These are phyloP conservation scores for Apus apus DNA, from an alignment of 2,113 vertebrate species.

Conservation along the genomic window DNA sequence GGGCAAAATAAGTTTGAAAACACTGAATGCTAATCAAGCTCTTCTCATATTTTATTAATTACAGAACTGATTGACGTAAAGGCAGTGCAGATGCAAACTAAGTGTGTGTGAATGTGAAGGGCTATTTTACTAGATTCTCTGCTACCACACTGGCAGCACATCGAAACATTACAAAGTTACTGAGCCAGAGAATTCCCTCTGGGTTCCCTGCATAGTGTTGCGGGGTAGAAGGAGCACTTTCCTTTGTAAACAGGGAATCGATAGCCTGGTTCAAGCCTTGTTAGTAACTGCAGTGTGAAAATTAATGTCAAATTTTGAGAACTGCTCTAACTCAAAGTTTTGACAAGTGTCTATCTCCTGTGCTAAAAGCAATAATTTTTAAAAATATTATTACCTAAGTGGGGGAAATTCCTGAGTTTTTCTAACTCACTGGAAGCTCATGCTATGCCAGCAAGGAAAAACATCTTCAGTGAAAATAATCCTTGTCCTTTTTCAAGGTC, in stretches of 20 bases:
- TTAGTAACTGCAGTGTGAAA: not conserved
- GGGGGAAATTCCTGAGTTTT: not conserved
- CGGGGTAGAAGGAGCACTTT: not conserved
- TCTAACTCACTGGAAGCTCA: not conserved
- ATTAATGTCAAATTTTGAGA: not conserved
- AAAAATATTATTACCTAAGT: not conserved
- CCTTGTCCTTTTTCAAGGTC: not conserved
- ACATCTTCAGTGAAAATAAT: not conserved
- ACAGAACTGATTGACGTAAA: not conserved
- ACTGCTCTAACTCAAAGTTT: not conserved
- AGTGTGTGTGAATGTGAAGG: not conserved
- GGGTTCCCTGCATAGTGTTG: not conserved
- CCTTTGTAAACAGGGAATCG: not conserved
- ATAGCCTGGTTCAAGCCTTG: not conserved
- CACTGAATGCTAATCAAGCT: not conserved
- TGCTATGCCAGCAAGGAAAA: not conserved
- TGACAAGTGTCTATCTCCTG: fast-evolving
- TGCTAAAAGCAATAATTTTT: not conserved
- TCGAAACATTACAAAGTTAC: not conserved
- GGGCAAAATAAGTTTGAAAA: not conserved
- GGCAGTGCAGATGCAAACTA: not conserved
- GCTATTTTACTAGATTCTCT: not conserved
- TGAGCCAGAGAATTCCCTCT: not conserved
- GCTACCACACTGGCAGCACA: not conserved
- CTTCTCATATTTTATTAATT: not conserved